Evolutionary conservation across 2,888 invertebrate species (phyloP).

Genomic region (Heteromurus nitidus): DNA sequence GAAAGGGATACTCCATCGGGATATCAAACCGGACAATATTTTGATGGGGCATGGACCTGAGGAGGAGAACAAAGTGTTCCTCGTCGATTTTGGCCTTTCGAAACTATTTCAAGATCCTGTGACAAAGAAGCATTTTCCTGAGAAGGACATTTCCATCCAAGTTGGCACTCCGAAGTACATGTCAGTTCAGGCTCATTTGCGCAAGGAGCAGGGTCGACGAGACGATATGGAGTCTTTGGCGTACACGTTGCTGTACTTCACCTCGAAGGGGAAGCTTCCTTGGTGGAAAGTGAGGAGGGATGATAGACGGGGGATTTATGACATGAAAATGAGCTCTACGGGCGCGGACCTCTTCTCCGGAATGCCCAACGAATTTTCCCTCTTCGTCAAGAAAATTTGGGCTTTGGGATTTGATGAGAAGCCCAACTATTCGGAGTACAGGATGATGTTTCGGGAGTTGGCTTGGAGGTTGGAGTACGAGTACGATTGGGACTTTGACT

Average conservation of each 20-base stretch:
- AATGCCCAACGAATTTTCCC: neutral
- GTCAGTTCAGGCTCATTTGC: conserved; percentile 11
- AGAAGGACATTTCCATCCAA: no score
- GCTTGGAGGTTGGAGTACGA: neutral
- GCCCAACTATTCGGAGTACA: neutral
- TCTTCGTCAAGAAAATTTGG: neutral
- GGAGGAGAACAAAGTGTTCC: conserved; percentile 2
- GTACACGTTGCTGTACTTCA: conserved; percentile 24
- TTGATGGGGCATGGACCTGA: conserved; percentile 14
- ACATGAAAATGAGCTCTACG: neutral
- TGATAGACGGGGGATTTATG: neutral
- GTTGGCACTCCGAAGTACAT: conserved; percentile 17
- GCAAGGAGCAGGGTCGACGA: conserved; percentile 24
- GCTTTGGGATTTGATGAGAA: neutral
- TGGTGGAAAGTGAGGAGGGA: neutral
- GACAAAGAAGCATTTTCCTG: neutral
- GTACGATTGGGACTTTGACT: conserved; percentile 33
- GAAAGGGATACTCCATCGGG: conserved; percentile 17
- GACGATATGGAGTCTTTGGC: conserved; percentile 40
- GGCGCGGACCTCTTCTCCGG: neutral
- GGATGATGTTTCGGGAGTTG: neutral
- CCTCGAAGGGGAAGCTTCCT: conserved; percentile 19
- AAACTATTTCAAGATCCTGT: neutral
- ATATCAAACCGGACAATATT: conserved; percentile 36
- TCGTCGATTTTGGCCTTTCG: conserved; percentile 28